Conservation (phyloP, 2,888 invertebrate species). For the Leucoptera coffeella region DNA sequence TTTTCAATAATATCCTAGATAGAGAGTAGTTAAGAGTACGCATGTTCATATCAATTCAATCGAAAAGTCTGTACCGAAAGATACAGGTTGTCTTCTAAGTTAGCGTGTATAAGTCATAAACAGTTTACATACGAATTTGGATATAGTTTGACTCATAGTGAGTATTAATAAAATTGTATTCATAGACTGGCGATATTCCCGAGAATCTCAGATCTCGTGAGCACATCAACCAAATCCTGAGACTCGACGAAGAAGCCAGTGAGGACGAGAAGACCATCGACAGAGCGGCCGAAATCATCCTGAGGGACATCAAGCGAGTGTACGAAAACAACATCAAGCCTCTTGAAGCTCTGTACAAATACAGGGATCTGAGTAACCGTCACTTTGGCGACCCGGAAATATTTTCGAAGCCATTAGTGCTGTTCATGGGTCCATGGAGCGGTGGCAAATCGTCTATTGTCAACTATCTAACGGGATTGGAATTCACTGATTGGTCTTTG, state of each 20-base stretch:
- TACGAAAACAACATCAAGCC: conserved; percentile 87
- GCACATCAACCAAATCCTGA: conserved; percentile 73
- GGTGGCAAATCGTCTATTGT: conserved; percentile 93
- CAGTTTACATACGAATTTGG: too few relatives aligned
- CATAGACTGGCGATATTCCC: conserved; percentile 66
- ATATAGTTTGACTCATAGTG: too few relatives aligned
- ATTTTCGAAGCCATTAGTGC: conserved; percentile 85
- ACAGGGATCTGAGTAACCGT: conserved; percentile 84
- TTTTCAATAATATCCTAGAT: too few relatives aligned
- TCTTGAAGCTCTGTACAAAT: conserved; percentile 84
- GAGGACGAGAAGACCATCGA: conserved; percentile 65
- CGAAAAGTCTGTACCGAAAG: too few relatives aligned
- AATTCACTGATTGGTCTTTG: conserved; percentile 75
- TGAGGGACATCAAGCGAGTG: conserved; percentile 78
- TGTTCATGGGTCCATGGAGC: conserved; percentile 96
- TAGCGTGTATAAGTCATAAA: too few relatives aligned
- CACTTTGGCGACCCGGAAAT: conserved; percentile 93
- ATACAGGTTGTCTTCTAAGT: too few relatives aligned
- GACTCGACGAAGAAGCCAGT: conserved; percentile 70
- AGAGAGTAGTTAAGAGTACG: too few relatives aligned
- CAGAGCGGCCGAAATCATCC: conserved; percentile 68
- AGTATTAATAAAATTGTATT: too few relatives aligned
- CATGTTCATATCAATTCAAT: too few relatives aligned
- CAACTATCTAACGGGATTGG: conserved; percentile 85
- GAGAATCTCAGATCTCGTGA: conserved; percentile 71